Evolutionary conservation across 2,113 vertebrate species (phyloP).

Genomic region (Pithys albifrons): DNA sequence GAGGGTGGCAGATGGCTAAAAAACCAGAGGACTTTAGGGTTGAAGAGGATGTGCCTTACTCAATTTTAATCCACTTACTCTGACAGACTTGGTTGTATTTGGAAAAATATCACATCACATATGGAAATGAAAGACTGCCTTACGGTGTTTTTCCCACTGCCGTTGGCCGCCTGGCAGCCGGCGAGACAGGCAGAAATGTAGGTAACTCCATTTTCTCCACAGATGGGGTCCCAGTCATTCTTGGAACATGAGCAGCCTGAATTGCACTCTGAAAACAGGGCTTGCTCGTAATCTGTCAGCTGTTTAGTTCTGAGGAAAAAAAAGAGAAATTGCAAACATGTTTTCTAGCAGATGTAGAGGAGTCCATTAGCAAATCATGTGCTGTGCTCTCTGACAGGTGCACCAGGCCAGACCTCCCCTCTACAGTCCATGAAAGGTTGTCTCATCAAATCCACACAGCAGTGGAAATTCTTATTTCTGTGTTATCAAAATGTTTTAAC

Average conservation of each 20-base stretch:
- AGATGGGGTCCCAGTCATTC: conserved; percentile 89
- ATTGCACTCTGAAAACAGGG: conserved; percentile 87
- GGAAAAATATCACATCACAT: not conserved
- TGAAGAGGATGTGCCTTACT: not conserved
- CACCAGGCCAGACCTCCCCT: not conserved
- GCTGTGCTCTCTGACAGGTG: not conserved
- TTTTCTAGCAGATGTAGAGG: not conserved
- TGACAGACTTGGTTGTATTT: not conserved
- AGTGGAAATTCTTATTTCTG: not conserved
- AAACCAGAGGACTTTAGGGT: not conserved
- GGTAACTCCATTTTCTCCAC: conserved; percentile 87
- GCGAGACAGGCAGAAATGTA: conserved; percentile 89
- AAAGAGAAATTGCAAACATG: not conserved
- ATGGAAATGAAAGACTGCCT: conserved; percentile 17
- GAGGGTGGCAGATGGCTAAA: not conserved
- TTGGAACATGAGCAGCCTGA: conserved; percentile 80
- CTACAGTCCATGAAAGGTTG: not conserved
- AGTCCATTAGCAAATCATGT: not conserved
- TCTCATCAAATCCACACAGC: not conserved
- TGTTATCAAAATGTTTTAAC: not conserved
- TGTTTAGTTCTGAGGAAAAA: conserved; percentile 72
- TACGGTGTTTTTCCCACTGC: conserved; percentile 81
- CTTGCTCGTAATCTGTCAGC: conserved; percentile 63
- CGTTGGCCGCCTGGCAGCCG: conserved; percentile 79
- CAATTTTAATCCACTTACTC: not conserved